Conservation (phyloP, 1,140 invertebrate genomes). For the Riptortus pedestris region DNA sequence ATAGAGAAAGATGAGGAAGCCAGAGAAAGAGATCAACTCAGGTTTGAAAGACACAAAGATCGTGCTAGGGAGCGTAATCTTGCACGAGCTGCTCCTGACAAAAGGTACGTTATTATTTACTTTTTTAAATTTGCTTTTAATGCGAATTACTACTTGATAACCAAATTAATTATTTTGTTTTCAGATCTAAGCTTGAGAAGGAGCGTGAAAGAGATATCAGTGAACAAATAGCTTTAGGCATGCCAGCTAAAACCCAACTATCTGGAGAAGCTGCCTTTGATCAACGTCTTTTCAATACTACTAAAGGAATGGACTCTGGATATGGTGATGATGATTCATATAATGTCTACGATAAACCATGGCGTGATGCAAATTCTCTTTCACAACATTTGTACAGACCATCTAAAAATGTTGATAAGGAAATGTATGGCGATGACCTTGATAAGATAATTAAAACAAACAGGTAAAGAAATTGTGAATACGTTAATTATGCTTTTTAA, state of each 20-base stretch:
- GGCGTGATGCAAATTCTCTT: constrained; percentile 70
- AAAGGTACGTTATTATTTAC: constrained; percentile 45
- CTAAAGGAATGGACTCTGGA: constrained; percentile 90
- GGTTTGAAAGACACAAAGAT: constrained; percentile 84
- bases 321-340: constrained; percentile 97
- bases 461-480: too few species aligned
- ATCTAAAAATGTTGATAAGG: constrained; percentile 76
- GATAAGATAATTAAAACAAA: constrained; percentile 80
- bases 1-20: constrained; percentile 58
- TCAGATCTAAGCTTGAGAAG: constrained; percentile 70
- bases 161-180: constrained; percentile 27
- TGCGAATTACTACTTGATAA: too few species aligned
- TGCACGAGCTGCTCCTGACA: constrained; percentile 86
- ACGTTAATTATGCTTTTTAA: constrained; percentile 18
- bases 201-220: constrained; percentile 95
- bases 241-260: constrained; percentile 71
- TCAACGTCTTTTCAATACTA: constrained; percentile 89
- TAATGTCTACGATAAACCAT: constrained; percentile 94
- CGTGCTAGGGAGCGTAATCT: constrained; percentile 86
- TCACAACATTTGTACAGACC: constrained; percentile 88
- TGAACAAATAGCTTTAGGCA: constrained; percentile 93
- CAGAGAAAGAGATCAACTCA: constrained; percentile 77
- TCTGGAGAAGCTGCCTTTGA: constrained; percentile 85
- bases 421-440: constrained; percentile 81
- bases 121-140: neutral